A percentile compares a stretch with the other conserved stretches of the same genome.
phyloP scores from a whole-genome alignment of 2,888 invertebrate species.

The Thecophora atra region DNA sequence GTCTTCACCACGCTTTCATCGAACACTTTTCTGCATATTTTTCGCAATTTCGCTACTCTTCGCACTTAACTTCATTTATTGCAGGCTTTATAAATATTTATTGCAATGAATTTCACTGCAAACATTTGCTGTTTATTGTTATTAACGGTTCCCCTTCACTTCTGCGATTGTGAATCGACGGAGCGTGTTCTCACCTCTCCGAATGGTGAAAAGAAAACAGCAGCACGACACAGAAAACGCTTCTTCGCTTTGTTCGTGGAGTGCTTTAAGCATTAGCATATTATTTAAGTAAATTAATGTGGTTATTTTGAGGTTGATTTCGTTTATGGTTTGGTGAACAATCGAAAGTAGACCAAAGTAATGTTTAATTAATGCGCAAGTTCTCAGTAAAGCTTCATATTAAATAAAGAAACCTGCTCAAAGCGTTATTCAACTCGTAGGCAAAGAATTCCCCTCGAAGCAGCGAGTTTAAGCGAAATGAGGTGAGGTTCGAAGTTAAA shows the following conservation, averaged over 20 bases:
- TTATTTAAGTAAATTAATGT: background rate
- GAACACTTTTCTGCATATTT: background rate
- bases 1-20: background rate
- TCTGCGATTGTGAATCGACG: conserved; percentile 3
- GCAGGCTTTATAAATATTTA: background rate
- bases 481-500: no score
- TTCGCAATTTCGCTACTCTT: background rate
- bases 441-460: no score
- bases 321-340: conserved; percentile 1
- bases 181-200: no score
- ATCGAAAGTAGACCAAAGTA: background rate
- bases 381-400: background rate
- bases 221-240: background rate
- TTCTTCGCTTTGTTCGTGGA: background rate
- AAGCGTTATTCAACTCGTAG: no score
- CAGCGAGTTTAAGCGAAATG: no score
- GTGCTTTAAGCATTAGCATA: conserved; percentile 17
- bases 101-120: conserved; percentile 27
- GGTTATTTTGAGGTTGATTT: background rate
- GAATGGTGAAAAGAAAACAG: background rate
- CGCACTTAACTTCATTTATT: background rate
- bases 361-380: no score
- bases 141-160: background rate
- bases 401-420: no score
- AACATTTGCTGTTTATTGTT: conserved; percentile 14